Percentiles rank a stretch among this genome's conserved stretches.
These are phyloP conservation scores for Digitonthophagus gazella DNA, from an alignment of 2,888 invertebrate genomes.

Conservation along the genomic window DNA sequence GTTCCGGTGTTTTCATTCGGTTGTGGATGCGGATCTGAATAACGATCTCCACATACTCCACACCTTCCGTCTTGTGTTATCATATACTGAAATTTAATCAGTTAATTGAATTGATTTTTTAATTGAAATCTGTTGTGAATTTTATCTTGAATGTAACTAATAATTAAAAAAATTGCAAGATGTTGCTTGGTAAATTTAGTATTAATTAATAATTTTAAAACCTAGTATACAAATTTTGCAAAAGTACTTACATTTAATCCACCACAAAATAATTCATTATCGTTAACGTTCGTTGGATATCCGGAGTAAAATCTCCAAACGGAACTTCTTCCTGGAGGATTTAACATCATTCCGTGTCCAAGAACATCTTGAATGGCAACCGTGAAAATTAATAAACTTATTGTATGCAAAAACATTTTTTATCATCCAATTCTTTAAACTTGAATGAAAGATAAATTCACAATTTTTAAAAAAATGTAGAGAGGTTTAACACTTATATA, in stretches of 20 bases:
- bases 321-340: conserved; percentile 54
- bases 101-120: background rate
- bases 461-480: background rate
- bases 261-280: conserved; percentile 55
- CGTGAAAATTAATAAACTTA: too few species aligned
- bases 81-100: conserved; percentile 15
- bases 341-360: conserved; percentile 55
- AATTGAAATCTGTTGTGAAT: too few species aligned
- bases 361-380: conserved; percentile 14
- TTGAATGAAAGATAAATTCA: background rate
- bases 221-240: too few species aligned
- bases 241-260: conserved; percentile 49
- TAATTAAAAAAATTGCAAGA: too few species aligned
- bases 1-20: conserved; percentile 50
- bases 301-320: conserved; percentile 53
- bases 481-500: too few species aligned
- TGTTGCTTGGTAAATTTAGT: too few species aligned
- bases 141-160: too few species aligned
- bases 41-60: conserved; percentile 50
- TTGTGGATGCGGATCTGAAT: conserved; percentile 43
- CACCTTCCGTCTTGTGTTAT: conserved; percentile 42
- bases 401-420: background rate
- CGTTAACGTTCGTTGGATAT: conserved; percentile 53
- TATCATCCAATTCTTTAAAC: background rate
- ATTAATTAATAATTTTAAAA: too few species aligned